Percentiles rank a stretch among this genome's conserved stretches.
Evolutionary conservation across 2,113 vertebrate species (phyloP).

Genomic region (Lota lota): DNA sequence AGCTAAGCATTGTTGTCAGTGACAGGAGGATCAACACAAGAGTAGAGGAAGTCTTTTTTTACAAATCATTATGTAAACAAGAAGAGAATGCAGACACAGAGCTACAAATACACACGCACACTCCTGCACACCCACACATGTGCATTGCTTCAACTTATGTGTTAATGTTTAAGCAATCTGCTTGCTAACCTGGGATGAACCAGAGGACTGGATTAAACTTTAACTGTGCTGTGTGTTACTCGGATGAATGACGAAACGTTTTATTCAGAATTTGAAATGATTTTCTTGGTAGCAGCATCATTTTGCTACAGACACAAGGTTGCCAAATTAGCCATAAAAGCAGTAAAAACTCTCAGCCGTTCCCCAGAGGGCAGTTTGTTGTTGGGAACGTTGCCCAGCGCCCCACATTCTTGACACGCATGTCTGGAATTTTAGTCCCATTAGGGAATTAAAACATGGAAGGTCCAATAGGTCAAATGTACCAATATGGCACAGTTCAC

Average conservation of each 20-base stretch:
- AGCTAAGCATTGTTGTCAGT: neutral
- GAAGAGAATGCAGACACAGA: neutral
- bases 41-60: conserved; percentile 27
- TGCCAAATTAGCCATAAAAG: conserved; percentile 1
- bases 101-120: neutral
- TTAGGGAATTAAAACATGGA: too few species aligned
- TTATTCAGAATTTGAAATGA: neutral
- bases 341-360: neutral
- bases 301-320: neutral
- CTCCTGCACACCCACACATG: neutral
- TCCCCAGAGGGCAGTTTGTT: too few species aligned
- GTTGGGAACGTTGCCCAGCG: too few species aligned
- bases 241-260: neutral
- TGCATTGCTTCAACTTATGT: neutral
- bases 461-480: too few species aligned
- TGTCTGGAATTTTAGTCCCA: too few species aligned
- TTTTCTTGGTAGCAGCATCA: neutral
- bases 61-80: conserved; percentile 12
- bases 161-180: conserved; percentile 24
- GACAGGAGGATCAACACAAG: conserved; percentile 3
- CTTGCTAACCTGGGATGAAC: conserved; percentile 14
- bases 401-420: too few species aligned
- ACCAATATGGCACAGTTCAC: too few species aligned
- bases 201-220: neutral
- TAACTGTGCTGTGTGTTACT: neutral